Percentiles rank a stretch among this genome's conserved stretches.
Evolutionary conservation across 2,888 invertebrate species (phyloP).

Genomic region (Eutolmus rufibarbis): DNA sequence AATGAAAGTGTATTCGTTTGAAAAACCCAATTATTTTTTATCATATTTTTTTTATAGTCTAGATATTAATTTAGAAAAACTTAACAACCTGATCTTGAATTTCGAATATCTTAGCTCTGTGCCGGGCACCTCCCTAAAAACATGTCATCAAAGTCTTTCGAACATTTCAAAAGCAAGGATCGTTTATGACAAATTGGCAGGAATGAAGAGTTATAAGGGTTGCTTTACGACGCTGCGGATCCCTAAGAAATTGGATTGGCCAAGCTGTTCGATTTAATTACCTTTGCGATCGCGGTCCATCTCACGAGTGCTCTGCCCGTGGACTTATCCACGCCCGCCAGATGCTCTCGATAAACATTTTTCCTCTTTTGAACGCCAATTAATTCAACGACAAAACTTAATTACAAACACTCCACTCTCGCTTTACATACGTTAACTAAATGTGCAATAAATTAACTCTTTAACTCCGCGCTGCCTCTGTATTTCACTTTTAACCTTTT

Average conservation of each 20-base stretch:
- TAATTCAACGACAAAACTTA: slow-evolving; percentile 48
- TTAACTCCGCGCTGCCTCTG: slow-evolving; percentile 43
- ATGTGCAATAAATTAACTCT: slow-evolving; percentile 48
- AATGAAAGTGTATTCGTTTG: too few species aligned
- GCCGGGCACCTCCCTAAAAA: too few species aligned
- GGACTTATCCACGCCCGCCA: slow-evolving; percentile 42
- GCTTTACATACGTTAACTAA: slow-evolving; percentile 48
- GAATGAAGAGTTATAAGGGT: background rate
- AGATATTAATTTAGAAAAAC: too few species aligned
- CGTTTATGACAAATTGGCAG: too few species aligned
- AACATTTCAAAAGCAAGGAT: background rate
- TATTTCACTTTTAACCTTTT: slow-evolving; percentile 40
- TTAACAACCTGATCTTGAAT: too few species aligned
- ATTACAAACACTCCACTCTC: slow-evolving; percentile 46
- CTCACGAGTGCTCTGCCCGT: background rate
- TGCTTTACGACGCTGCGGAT: background rate
- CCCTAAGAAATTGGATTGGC: background rate
- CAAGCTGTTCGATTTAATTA: background rate
- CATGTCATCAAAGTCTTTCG: background rate
- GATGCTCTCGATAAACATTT: slow-evolving; percentile 42
- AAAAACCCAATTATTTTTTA: too few species aligned
- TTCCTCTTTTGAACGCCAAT: slow-evolving; percentile 43
- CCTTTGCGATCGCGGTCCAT: background rate
- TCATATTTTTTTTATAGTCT: too few species aligned
- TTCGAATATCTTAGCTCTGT: too few species aligned